A percentile compares a stretch with the other conserved stretches of the same genome.
Evolutionary conservation across 2,888 invertebrate species (phyloP).

Genomic region (Pyrrhia umbra): DNA sequence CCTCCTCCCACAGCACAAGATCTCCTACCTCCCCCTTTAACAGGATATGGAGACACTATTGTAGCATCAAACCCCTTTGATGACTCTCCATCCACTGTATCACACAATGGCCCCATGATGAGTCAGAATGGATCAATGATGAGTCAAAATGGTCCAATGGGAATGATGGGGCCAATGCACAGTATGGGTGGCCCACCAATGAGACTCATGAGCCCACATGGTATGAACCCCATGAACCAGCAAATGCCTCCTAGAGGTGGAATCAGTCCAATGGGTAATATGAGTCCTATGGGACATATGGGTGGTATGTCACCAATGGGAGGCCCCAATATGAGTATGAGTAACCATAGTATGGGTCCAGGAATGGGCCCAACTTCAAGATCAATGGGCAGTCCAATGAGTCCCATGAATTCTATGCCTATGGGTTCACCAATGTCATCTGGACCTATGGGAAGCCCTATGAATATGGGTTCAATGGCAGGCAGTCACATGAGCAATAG

Average conservation of each 20-base stretch:
- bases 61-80: slow-evolving; percentile 98
- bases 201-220: slow-evolving; percentile 92
- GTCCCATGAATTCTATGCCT: slow-evolving; percentile 93
- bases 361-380: slow-evolving; percentile 90
- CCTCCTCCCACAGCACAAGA: slow-evolving; percentile 94
- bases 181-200: slow-evolving; percentile 91
- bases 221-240: slow-evolving; percentile 91
- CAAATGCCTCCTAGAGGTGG: slow-evolving; percentile 92
- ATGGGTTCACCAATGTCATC: slow-evolving; percentile 93
- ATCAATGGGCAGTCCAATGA: slow-evolving; percentile 93
- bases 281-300: slow-evolving; percentile 93
- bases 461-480: slow-evolving; percentile 92
- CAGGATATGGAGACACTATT: slow-evolving; percentile 98
- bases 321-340: slow-evolving; percentile 92
- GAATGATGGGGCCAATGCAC: slow-evolving; percentile 91
- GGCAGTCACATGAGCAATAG: slow-evolving; percentile 92
- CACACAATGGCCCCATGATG: slow-evolving; percentile 91
- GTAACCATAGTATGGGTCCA: slow-evolving; percentile 91
- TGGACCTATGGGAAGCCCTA: slow-evolving; percentile 93
- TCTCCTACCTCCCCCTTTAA: slow-evolving; percentile 95
- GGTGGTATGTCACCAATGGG: slow-evolving; percentile 93
- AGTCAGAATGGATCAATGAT: slow-evolving; percentile 92
- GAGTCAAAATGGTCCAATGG: slow-evolving; percentile 93
- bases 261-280: slow-evolving; percentile 92
- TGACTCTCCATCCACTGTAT: slow-evolving; percentile 94